phyloP scores from a whole-genome alignment of 1,140 invertebrate genomes.

The Atta texana region DNA sequence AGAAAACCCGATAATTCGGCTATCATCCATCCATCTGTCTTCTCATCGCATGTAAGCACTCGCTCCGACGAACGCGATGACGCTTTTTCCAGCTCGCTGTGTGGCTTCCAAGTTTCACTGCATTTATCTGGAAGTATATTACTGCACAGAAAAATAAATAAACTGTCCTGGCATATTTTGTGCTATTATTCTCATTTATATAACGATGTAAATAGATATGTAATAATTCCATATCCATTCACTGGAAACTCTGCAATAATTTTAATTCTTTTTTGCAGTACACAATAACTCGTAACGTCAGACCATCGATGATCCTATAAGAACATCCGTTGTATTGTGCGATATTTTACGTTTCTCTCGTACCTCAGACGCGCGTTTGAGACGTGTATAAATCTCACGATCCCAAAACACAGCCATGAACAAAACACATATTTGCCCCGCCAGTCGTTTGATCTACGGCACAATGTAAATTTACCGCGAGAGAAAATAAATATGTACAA shows the following conservation, averaged over 20 bases:
- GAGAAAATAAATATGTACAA: conserved; percentile 56
- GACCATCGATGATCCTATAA: conserved; percentile 4
- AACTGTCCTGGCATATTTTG: neutral
- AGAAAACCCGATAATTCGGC: conserved; percentile 2
- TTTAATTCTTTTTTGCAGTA: conserved; percentile 30
- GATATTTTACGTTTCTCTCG: conserved; percentile 38
- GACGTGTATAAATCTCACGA: conserved; percentile 52
- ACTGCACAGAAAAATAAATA: conserved; percentile 19
- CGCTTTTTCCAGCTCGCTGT: conserved; percentile 23
- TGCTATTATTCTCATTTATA: neutral
- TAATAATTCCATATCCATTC: neutral
- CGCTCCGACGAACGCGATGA: neutral
- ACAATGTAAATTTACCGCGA: conserved; percentile 48
- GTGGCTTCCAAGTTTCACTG: conserved; percentile 1
- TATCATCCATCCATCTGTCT: conserved; percentile 6
- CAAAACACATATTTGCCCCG: conserved; percentile 72
- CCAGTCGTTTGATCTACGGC: conserved; percentile 74
- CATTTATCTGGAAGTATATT: conserved; percentile 32
- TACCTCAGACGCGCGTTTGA: conserved; percentile 14
- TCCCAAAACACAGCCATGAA: conserved; percentile 56
- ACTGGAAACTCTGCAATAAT: neutral
- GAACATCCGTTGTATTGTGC: conserved; percentile 22
- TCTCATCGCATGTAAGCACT: conserved; percentile 3
- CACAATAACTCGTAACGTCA: neutral
- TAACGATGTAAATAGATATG: neutral